A percentile compares a stretch with the other conserved stretches of the same genome.
Evolutionary conservation across 2,888 invertebrate genomes (phyloP).

Genomic region (Liodrosophila aerea): DNA sequence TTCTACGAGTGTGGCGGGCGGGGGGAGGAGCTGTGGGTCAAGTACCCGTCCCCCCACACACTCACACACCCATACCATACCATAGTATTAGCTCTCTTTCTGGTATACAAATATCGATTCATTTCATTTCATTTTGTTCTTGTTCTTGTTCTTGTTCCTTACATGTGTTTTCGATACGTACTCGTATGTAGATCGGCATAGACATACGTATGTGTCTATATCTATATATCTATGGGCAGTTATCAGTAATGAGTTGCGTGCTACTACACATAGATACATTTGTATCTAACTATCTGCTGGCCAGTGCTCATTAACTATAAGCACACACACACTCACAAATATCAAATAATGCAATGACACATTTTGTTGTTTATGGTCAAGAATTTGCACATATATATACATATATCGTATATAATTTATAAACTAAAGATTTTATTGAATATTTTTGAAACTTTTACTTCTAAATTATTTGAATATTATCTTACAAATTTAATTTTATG

Average conservation of each 20-base stretch:
- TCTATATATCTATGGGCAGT: slow-evolving; percentile 18
- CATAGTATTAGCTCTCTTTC: slow-evolving; percentile 16
- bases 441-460: too few species aligned
- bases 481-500: too few species aligned
- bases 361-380: slow-evolving; percentile 19
- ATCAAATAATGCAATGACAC: slow-evolving; percentile 15
- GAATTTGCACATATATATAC: slow-evolving; percentile 1
- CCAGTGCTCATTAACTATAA: slow-evolving; percentile 24
- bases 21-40: slow-evolving; percentile 10
- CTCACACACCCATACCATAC: slow-evolving; percentile 11
- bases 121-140: slow-evolving; percentile 3
- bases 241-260: slow-evolving; percentile 24
- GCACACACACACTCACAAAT: neutral
- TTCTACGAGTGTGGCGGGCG: neutral
- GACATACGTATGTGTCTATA: slow-evolving; percentile 8
- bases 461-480: too few species aligned
- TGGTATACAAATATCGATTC: slow-evolving; percentile 18
- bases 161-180: slow-evolving; percentile 41
- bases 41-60: slow-evolving; percentile 17
- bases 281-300: slow-evolving; percentile 16
- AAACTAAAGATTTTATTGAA: too few species aligned
- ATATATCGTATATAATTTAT: too few species aligned
- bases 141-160: neutral
- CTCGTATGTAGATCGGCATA: slow-evolving; percentile 43
- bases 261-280: slow-evolving; percentile 4